Percentiles rank a stretch among this genome's conserved stretches.
Conservation (phyloP, 2,888 invertebrate genomes). For the Orthosia gracilis region DNA sequence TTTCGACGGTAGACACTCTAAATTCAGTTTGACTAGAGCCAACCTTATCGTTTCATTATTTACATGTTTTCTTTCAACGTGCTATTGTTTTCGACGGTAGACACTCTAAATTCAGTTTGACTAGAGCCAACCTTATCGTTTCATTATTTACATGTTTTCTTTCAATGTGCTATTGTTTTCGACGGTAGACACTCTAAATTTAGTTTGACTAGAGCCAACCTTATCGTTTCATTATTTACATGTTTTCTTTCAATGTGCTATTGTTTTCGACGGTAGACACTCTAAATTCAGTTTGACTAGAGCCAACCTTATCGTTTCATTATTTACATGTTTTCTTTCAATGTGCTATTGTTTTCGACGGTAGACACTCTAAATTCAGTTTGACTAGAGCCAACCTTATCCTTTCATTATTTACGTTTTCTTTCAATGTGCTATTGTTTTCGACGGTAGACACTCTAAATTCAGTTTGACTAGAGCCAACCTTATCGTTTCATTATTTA, state of each 20-base stretch:
- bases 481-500: too few species aligned
- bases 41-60: too few species aligned
- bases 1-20: neutral
- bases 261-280: neutral
- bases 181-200: neutral
- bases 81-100: neutral
- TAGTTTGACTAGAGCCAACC: slow-evolving; percentile 22
- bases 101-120: neutral
- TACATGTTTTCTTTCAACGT: neutral
- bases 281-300: slow-evolving; percentile 10
- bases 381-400: slow-evolving; percentile 30
- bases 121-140: too few species aligned
- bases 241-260: neutral
- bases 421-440: neutral
- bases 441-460: neutral
- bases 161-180: neutral
- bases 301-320: too few species aligned
- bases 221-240: too few species aligned
- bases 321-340: neutral
- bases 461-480: slow-evolving; percentile 18
- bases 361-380: neutral
- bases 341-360: neutral
- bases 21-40: slow-evolving; percentile 14
- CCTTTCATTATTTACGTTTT: too few species aligned
- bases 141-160: too few species aligned